Percentiles rank a stretch among this genome's conserved stretches.
Evolutionary conservation across 2,888 invertebrate species (phyloP).

Genomic region (Tigriopus californicus): DNA sequence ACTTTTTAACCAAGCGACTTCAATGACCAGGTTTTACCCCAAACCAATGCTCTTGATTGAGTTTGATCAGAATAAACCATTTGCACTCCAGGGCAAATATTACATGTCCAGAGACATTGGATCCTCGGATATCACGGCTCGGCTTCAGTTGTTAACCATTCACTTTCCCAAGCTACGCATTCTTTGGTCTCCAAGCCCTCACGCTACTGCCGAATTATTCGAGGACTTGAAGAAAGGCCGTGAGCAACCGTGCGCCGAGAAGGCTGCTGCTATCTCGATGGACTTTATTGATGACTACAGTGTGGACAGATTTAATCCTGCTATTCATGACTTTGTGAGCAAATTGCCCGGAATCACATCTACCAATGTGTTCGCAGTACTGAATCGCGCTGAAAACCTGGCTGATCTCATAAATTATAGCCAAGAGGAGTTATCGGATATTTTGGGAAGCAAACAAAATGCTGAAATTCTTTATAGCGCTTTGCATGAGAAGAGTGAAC

Average conservation of each 20-base stretch:
- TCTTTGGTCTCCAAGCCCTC: conserved; percentile 91
- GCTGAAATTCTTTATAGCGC: conserved; percentile 27
- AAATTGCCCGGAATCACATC: conserved; percentile 39
- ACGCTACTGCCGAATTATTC: conserved; percentile 86
- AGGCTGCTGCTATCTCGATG: conserved; percentile 48
- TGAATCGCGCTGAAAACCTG: conserved; percentile 51
- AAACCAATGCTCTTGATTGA: conserved; percentile 83
- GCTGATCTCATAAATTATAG: conserved; percentile 30
- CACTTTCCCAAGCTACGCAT: conserved; percentile 81
- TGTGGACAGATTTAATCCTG: conserved; percentile 45
- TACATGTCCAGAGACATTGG: conserved; percentile 57
- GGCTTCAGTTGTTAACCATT: conserved; percentile 74
- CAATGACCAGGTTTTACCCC: conserved; percentile 74
- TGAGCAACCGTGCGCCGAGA: conserved; percentile 53
- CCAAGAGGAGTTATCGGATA: conserved; percentile 42
- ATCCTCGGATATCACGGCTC: conserved; percentile 59
- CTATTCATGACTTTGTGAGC: conserved; percentile 36
- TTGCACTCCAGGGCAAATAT: conserved; percentile 57
- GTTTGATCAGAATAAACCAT: conserved; percentile 82
- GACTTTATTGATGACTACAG: conserved; percentile 23
- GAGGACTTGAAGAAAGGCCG: conserved; percentile 80
- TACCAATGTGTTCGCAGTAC: conserved; percentile 56
- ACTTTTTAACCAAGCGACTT: conserved; percentile 79
- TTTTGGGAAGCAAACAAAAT: conserved; percentile 41
- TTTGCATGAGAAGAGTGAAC: conserved; percentile 23